Evolutionary conservation across 2,113 vertebrate genomes (phyloP).

Genomic region (Gavialis gangeticus): DNA sequence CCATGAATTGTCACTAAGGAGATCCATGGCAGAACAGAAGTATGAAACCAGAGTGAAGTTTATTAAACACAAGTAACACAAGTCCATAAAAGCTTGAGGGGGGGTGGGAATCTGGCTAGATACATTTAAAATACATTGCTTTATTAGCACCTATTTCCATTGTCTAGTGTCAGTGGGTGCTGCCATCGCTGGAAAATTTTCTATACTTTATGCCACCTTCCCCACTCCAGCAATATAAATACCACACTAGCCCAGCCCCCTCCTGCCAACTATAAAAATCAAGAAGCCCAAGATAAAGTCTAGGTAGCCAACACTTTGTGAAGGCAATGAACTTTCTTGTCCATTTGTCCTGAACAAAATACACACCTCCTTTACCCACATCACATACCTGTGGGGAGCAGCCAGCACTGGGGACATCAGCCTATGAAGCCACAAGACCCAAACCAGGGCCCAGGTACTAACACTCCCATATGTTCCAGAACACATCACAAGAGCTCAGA

Average conservation of each 20-base stretch:
- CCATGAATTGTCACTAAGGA: not conserved
- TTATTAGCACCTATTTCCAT: not conserved
- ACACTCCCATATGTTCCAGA: not conserved
- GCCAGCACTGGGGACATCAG: not conserved
- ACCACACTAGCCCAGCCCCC: not conserved
- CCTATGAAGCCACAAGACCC: not conserved
- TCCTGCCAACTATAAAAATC: not conserved
- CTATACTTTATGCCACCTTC: no score
- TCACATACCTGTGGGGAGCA: not conserved
- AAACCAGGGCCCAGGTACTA: not conserved
- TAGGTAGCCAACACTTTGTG: not conserved
- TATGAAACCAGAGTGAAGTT: not conserved
- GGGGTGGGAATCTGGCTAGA: not conserved
- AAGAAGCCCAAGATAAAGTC: not conserved
- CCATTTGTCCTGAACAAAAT: not conserved
- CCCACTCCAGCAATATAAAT: not conserved
- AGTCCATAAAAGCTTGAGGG: not conserved
- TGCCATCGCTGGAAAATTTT: not conserved
- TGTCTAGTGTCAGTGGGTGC: not conserved
- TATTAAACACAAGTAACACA: no score
- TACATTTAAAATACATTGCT: not conserved
- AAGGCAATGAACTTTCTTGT: not conserved
- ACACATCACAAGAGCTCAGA: not conserved
- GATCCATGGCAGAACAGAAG: not conserved
- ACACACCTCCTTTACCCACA: not conserved